These are phyloP conservation scores for Hemitrygon akajei DNA, from an alignment of 2,797 vertebrate species.

Conservation along the genomic window DNA sequence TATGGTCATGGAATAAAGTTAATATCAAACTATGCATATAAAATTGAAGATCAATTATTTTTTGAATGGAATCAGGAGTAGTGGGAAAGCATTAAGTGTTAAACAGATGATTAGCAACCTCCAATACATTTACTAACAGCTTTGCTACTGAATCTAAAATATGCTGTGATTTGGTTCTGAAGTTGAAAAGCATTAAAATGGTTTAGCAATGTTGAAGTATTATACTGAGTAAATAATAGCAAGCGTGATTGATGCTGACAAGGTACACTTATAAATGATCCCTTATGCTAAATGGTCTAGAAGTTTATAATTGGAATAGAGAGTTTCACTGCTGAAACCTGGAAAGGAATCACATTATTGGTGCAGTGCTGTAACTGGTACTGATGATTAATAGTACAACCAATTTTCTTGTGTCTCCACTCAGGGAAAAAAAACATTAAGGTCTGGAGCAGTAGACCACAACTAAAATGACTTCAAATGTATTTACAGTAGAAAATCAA, in stretches of 20 bases:
- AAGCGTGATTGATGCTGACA: slow-evolving; percentile 1
- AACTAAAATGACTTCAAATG: not conserved
- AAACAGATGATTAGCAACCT: not conserved
- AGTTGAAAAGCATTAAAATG: not conserved
- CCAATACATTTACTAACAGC: not conserved
- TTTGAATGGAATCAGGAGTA: not conserved
- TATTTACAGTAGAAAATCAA: not conserved
- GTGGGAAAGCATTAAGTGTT: not conserved
- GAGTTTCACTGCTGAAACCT: not conserved
- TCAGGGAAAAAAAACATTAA: not conserved
- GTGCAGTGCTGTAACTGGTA: not conserved
- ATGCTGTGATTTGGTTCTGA: not conserved
- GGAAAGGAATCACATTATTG: not conserved
- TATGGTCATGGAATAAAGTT: not conserved
- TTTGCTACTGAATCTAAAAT: not conserved
- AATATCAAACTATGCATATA: not conserved
- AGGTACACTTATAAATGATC: not conserved
- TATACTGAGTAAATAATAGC: not conserved
- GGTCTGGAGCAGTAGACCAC: not conserved
- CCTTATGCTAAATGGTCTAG: too few relatives aligned
- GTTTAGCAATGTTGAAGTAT: not conserved
- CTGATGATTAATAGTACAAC: not conserved
- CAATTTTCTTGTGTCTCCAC: not conserved
- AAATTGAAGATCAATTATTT: not conserved
- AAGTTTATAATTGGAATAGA: slow-evolving; percentile 4